Base-by-base conservation (phyloP, 2,797 vertebrate genomes). In the Chloroceryle amazona region DNA sequence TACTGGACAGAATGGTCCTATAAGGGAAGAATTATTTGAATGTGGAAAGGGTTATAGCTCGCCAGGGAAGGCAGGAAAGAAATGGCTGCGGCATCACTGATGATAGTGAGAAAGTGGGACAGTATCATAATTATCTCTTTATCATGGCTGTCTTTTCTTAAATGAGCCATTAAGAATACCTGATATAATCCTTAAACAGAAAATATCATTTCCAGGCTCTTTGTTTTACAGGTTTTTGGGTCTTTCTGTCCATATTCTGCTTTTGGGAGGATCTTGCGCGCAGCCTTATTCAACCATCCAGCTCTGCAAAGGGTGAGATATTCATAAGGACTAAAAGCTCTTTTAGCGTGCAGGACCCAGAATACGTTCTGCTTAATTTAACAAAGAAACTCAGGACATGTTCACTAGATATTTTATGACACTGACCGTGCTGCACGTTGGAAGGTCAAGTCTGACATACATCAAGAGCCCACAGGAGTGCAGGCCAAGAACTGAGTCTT, bases 1-100 rank as follows among this genome's bases (percentile, higher is more conserved):
- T 72, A n/a, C 84, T 82, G 81, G 35, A 52, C 57, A 86, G 89
- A 93, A 91, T 37, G 41, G 57, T 80, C 63, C 60, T 85, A 46
- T 65, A 78, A 80, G 71, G n/a, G 33, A 92, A 92, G 84, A 96
- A 78, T 85, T 89, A 95, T 74, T 73, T 88, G 61, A 81, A 78
- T 54, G 22, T 58, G 61, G 51, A 35, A 65, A 72, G 41, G 46
- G 26, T 93, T 92, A 91, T 78, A 85, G 91, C 74, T 78, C 91
- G 87, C 33, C 46, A 47, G 72, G 57, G 91, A 85, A 63, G 82
- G 37, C 26, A 71, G n/a, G 13, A 86, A 86, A 76, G 19, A 54
- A 94, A 76, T 31, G 67, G 68, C 52, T 41, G 52, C 39, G 42
- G 37, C 51, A 92, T 68, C 86, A 49, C 37, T 74, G 57, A 85